A percentile compares a stretch with the other conserved stretches of the same genome.
Conservation (phyloP, 2,113 vertebrate species). For the Dromas ardeola region DNA sequence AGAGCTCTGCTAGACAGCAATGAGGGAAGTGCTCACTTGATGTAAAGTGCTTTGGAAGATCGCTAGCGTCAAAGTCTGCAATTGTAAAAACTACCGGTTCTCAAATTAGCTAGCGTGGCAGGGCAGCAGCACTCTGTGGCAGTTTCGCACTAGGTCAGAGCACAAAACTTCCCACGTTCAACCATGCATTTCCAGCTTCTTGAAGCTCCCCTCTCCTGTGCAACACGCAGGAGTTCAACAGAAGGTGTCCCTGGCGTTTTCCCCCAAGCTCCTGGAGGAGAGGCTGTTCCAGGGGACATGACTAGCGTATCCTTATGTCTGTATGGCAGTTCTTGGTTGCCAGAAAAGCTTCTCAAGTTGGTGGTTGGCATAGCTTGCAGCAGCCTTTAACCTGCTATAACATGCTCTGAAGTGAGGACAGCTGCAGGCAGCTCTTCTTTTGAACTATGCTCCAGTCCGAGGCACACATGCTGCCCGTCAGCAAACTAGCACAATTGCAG, state of each 20-base stretch:
- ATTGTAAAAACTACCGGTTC: neutral
- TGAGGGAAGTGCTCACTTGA: neutral
- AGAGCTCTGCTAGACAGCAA: neutral
- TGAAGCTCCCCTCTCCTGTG: neutral
- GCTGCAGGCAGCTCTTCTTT: conserved; percentile 29
- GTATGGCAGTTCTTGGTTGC: neutral
- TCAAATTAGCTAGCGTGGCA: neutral
- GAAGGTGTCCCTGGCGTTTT: neutral
- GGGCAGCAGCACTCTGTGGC: neutral
- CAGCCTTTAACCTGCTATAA: conserved; percentile 28
- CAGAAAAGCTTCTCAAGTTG: neutral
- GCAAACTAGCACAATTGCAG: neutral
- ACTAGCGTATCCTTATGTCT: neutral
- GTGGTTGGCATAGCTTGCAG: neutral
- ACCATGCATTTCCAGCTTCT: neutral
- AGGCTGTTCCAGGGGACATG: neutral
- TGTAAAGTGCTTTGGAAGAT: neutral
- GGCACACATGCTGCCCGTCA: conserved; percentile 4
- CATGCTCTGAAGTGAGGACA: conserved; percentile 30
- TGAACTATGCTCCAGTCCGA: conserved; percentile 5
- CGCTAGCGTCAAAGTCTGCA: neutral
- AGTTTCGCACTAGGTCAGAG: fast-evolving
- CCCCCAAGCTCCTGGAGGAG: neutral
- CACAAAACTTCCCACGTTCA: neutral
- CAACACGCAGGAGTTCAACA: neutral